Percentiles rank a stretch among this genome's conserved stretches.
phyloP scores from a whole-genome alignment of 2,113 vertebrate species.

The Cinclus cinclus region DNA sequence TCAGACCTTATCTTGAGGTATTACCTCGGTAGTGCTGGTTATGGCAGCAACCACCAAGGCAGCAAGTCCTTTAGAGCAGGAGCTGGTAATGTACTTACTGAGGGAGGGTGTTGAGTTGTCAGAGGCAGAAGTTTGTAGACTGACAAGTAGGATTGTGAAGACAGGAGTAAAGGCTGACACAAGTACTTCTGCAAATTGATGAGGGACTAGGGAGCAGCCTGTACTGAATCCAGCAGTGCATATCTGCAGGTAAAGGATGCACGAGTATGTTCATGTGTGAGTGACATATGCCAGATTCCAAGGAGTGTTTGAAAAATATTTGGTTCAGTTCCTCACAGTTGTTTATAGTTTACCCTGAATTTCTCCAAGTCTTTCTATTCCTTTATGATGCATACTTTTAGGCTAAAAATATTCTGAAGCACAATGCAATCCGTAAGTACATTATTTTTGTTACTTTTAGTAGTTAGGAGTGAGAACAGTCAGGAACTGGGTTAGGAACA shows the following conservation, averaged over 20 bases:
- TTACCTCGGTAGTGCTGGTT: accelerated
- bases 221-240: accelerated
- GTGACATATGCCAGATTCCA: not conserved
- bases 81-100: not conserved
- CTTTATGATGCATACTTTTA: not conserved
- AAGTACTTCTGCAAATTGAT: not conserved
- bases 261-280: accelerated
- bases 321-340: not conserved
- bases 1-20: not conserved
- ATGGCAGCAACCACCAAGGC: not conserved
- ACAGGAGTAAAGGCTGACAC: not conserved
- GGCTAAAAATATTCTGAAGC: not conserved
- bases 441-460: not conserved
- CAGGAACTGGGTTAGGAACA: not conserved
- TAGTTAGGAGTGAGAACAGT: not conserved
- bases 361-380: not conserved
- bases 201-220: not conserved
- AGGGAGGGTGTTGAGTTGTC: not conserved
- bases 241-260: not conserved
- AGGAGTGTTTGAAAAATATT: not conserved
- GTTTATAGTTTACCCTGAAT: not conserved
- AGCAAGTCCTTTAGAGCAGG: not conserved
- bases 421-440: not conserved
- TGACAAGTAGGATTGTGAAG: not conserved
- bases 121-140: not conserved